These are phyloP conservation scores for Carcharodon carcharias DNA, from an alignment of 2,797 vertebrate species.

Conservation along the genomic window DNA sequence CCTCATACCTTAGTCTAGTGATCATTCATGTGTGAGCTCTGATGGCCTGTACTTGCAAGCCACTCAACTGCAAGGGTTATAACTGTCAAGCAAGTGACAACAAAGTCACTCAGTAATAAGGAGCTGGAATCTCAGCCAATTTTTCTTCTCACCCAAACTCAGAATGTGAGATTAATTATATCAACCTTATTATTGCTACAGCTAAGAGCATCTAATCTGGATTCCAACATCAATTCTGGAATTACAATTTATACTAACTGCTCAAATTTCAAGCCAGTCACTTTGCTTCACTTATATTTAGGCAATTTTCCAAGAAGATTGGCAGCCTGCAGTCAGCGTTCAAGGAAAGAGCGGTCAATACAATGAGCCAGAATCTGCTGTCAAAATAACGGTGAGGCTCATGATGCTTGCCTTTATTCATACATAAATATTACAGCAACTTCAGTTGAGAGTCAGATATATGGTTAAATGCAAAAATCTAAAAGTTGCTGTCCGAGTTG, in stretches of 20 bases:
- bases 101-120: neutral
- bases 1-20: neutral
- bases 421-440: neutral
- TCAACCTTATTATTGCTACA: neutral
- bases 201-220: neutral
- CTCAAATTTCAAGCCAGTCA: neutral
- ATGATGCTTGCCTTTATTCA: neutral
- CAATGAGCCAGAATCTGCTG: slow-evolving; percentile 1
- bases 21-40: neutral
- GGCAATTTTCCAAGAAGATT: neutral
- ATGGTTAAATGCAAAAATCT: neutral
- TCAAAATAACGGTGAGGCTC: neutral
- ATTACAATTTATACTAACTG: neutral
- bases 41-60: neutral
- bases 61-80: no score
- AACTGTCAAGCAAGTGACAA: neutral
- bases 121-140: neutral
- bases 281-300: neutral
- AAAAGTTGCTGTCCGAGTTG: neutral
- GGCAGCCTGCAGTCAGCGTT: neutral
- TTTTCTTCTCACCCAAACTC: neutral
- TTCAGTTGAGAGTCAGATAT: neutral
- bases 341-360: neutral
- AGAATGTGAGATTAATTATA: neutral
- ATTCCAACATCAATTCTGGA: neutral